Base-by-base conservation (phyloP, 1,140 invertebrate species). In the Zaprionus ornatus region DNA sequence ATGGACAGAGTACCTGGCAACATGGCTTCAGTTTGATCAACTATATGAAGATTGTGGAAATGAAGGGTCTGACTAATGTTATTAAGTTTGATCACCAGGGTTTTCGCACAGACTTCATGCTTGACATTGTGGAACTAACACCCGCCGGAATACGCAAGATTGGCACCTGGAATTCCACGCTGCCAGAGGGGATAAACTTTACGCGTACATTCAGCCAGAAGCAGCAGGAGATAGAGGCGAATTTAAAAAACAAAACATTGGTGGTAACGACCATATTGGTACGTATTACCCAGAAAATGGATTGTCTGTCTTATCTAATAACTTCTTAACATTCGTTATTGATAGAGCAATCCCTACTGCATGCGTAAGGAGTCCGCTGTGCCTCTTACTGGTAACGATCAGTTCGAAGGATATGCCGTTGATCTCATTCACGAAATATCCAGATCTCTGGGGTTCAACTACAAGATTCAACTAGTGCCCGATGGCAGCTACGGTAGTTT, bases 11-110 rank as follows among this genome's bases (percentile, higher is more conserved):
- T 85, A 97, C 97, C 1, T 99, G 98, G 98, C 96, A 96, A 6
- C 97, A 98, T 90, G 98, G 98, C 60, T 97, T 98, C 92, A 98
- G 97, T 77, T 94, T 99, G 25, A 97, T 99, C 67, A 99, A 99
- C 94, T 99, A 99, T 91, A 99, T 99, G 97, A 98, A 98, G 95
- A 97, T 98, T 83, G 98, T 98, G 10, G 97, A 98, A 93, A 97
- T 98, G 94, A 95, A 96, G 77, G 98, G 98, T 1, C 93, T 99
- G 75, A 99, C 98, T 1, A 98, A 98, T 40, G 95, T 97, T 15
- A 98, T 99, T 74, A 97, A 98, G 92, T 99, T 99, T 92, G 97
- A 99, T 93, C 96, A 98, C 91, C 96, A 98, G 93, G 98, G 98
- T 35, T 98, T 98, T 92, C 94, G 98, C 67, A 97, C 97, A 1